phyloP scores from a whole-genome alignment of 2,113 vertebrate genomes.

The Cavia porcellus region DNA sequence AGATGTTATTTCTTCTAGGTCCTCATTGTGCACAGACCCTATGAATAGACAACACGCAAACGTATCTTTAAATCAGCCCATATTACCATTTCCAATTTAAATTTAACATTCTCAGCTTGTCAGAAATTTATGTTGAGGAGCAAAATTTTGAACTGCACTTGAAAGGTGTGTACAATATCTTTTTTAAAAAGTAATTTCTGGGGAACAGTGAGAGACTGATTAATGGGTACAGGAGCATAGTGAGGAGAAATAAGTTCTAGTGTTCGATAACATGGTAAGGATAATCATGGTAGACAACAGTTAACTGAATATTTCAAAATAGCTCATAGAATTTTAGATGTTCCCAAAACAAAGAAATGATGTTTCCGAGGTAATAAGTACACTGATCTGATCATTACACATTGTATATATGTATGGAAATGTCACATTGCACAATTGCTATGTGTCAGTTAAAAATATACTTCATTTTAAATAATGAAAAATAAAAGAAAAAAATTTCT shows the following conservation, averaged over 20 bases:
- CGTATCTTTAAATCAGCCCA: neutral
- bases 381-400: neutral
- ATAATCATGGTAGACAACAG: neutral
- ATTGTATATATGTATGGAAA: neutral
- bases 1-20: neutral
- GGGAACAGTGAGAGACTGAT: neutral
- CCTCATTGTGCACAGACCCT: neutral
- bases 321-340: neutral
- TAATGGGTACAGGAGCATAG: neutral
- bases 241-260: neutral
- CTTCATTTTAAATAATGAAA: neutral
- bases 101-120: neutral
- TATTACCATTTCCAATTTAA: slow-evolving; percentile 1
- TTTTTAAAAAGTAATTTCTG: neutral
- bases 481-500: neutral
- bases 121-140: neutral
- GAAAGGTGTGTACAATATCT: neutral
- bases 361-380: neutral
- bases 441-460: neutral
- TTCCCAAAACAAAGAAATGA: neutral
- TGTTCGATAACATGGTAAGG: neutral
- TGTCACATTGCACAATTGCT: neutral
- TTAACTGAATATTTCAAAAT: neutral
- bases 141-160: neutral
- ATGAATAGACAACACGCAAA: rapidly evolving